These are phyloP conservation scores for Erythrocercus mccallii DNA, from an alignment of 2,113 vertebrate genomes.

Conservation along the genomic window DNA sequence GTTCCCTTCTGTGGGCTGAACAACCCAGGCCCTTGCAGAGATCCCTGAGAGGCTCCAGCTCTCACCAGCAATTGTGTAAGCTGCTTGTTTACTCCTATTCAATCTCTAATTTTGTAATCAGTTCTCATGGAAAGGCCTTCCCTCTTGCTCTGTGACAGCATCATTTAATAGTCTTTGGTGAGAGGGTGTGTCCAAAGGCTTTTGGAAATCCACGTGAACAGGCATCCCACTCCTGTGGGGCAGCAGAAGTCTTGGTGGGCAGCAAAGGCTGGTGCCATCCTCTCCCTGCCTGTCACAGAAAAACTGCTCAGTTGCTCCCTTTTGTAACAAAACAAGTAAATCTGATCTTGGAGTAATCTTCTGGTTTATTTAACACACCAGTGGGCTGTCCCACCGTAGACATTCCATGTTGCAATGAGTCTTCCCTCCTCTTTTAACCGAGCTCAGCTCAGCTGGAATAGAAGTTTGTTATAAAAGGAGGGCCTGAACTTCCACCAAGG, in stretches of 20 bases:
- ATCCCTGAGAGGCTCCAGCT: not conserved
- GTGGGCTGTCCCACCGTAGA: not conserved
- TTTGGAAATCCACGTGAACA: not conserved
- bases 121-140: not conserved
- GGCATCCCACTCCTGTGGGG: accelerated
- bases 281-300: not conserved
- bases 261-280: not conserved
- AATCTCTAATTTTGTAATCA: not conserved
- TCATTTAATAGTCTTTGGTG: not conserved
- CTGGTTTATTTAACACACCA: not conserved
- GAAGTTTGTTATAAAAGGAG: not conserved
- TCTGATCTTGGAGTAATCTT: not conserved
- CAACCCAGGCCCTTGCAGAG: not conserved
- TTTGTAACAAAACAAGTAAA: not conserved
- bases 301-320: not conserved
- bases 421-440: not conserved
- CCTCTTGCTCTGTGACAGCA: not conserved
- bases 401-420: not conserved
- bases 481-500: not conserved
- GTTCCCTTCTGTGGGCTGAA: not conserved
- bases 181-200: not conserved
- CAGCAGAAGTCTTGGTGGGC: not conserved
- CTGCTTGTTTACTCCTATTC: not conserved
- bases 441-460: not conserved
- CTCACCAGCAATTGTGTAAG: not conserved